A percentile compares a stretch with the other conserved stretches of the same genome.
phyloP scores from a whole-genome alignment of 2,797 vertebrate species.

The Aeoliscus strigatus region DNA sequence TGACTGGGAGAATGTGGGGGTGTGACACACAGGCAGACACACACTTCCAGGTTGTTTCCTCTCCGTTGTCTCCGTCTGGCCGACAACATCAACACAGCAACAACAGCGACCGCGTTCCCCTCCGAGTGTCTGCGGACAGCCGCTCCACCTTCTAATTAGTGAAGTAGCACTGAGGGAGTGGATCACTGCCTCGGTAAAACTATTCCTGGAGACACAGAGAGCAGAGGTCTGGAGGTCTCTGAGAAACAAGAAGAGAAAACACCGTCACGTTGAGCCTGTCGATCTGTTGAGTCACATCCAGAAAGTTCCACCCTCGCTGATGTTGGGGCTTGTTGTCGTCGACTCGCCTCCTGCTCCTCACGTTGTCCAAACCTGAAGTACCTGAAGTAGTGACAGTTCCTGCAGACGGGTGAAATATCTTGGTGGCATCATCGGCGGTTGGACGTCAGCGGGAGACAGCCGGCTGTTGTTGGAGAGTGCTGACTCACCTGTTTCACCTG shows the following conservation, averaged over 20 bases:
- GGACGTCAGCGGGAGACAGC: conserved; percentile 5
- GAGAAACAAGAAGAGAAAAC: conserved; percentile 25
- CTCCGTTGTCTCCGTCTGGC: too few species aligned
- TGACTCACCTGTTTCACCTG: conserved; percentile 42
- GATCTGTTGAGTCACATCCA: neutral
- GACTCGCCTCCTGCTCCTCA: too few species aligned
- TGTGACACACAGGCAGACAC: too few species aligned
- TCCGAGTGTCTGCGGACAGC: conserved; percentile 29
- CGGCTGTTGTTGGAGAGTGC: neutral
- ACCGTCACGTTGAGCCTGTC: too few species aligned
- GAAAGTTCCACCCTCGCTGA: too few species aligned
- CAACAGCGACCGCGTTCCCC: conserved; percentile 16
- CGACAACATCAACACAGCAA: too few species aligned
- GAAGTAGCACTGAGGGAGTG: conserved; percentile 42
- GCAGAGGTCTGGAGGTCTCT: conserved; percentile 35
- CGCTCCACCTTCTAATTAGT: conserved; percentile 47
- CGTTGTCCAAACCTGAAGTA: too few species aligned
- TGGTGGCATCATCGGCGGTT: conserved; percentile 29
- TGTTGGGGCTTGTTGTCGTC: too few species aligned
- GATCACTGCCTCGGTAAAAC: conserved; percentile 51
- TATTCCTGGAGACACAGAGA: conserved; percentile 48
- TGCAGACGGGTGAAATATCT: conserved; percentile 7
- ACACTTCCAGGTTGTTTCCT: too few species aligned
- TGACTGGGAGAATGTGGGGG: conserved; percentile 39
- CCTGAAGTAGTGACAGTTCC: conserved; percentile 4